Evolutionary conservation across 2,113 vertebrate species (phyloP).

Genomic region (Nycticryphes semicollaris): DNA sequence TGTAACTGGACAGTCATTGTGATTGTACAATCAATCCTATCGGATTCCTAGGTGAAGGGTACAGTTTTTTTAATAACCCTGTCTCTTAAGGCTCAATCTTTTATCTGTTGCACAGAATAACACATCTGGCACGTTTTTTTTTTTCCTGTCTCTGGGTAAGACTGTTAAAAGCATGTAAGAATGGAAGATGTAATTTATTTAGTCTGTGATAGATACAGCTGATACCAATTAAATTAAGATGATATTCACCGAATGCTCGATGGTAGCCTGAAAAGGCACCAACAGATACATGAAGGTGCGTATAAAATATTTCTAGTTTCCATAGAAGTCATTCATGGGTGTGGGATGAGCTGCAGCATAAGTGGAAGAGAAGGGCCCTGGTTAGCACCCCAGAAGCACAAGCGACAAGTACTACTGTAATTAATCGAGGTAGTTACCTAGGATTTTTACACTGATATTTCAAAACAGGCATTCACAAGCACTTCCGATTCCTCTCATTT

Average conservation of each 20-base stretch:
- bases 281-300: background rate
- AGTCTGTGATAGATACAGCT: background rate
- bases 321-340: background rate
- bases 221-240: background rate
- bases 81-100: background rate
- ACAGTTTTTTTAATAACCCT: conserved; percentile 46
- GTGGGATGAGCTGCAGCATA: rapidly evolving
- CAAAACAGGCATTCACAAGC: conserved; percentile 31
- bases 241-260: background rate
- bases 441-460: conserved; percentile 31
- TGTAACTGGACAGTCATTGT: conserved; percentile 11
- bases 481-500: conserved; percentile 54
- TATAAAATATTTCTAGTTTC: background rate
- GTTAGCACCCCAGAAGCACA: background rate
- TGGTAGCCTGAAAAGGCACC: background rate
- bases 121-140: background rate
- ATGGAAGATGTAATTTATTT: background rate
- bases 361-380: background rate
- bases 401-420: background rate
- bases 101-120: conserved; percentile 16
- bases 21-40: conserved; percentile 20
- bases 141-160: background rate
- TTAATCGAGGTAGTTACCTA: background rate
- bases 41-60: conserved; percentile 47
- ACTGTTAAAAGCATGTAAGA: background rate